Base-by-base conservation (phyloP, 2,113 vertebrate genomes). In the Mustela nigripes region DNA sequence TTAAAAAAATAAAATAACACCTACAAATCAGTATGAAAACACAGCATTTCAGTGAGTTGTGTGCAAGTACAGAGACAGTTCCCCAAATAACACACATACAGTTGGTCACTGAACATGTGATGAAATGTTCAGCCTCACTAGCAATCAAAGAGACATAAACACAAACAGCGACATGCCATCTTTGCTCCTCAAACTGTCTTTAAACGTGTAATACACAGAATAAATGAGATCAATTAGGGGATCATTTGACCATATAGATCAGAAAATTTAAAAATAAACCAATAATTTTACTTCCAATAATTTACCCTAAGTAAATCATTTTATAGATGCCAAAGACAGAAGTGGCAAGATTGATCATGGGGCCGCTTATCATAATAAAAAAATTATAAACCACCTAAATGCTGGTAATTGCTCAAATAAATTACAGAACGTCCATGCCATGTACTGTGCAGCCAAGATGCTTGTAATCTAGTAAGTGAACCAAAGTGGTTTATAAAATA, bases 21-120 rank as follows among this genome's bases (percentile, higher is more conserved):
- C 45, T 58, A 56, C 33, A 97, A 81, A 73, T 85, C 9, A 12
- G 15, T 89, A n/a, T 85, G 33, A 86, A 94, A 89, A 81, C 56
- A 42, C 2, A 33, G 4, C 45, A 48, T 53, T 93, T 92, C 69
- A 79, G 3, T 62, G 78, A 92, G 69, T 45, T 50, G 28, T 36
- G 5, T 94, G 11, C 39, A 84, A 5, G 28, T 18, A 92, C 45
- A 50, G 56, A 48, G 76, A 8, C 53, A 73, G 8, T 42, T 79
- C 28, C 63, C 45, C 85, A 90, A 6, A 69, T 39, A 58, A 58
- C 0, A 80, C 16, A 56, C 2, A 31, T 39, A 39, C 8, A 76
- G 48, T 2, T 2, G 3, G 56, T 42, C 11, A 9, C 22, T 71
- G 22, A 36, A 45, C 0, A 15, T 28, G 0, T 31, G 50, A 82